These are phyloP conservation scores for Euclidia mi DNA, from an alignment of 2,888 invertebrate species.

Conservation along the genomic window DNA sequence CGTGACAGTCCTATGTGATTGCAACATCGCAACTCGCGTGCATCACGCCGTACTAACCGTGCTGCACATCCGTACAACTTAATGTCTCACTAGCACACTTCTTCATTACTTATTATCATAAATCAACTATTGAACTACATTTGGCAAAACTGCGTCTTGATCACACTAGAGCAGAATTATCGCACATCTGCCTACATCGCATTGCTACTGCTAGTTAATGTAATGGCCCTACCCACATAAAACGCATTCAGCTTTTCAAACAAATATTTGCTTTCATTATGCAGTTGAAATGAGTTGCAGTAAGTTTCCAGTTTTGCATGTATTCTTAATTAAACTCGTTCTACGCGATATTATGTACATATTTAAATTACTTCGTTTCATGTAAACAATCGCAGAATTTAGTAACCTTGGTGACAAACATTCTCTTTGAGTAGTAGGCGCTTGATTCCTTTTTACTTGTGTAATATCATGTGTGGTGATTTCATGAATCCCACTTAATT, in stretches of 20 bases:
- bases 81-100: slow-evolving; percentile 64
- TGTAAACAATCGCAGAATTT: slow-evolving; percentile 1
- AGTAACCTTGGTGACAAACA: slow-evolving; percentile 2
- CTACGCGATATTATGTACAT: not conserved
- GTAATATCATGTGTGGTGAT: slow-evolving; percentile 10
- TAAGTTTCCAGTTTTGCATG: not conserved
- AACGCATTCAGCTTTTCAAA: too few relatives aligned
- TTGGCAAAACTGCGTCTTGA: not conserved
- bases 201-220: too few relatives aligned
- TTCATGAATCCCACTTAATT: not conserved
- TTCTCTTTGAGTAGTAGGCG: not conserved
- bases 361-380: not conserved
- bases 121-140: not conserved
- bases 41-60: slow-evolving; percentile 72
- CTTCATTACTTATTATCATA: not conserved
- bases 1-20: slow-evolving; percentile 75
- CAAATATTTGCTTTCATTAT: too few relatives aligned
- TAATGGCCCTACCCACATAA: too few relatives aligned
- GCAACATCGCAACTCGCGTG: slow-evolving; percentile 76
- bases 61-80: slow-evolving; percentile 75
- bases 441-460: too few relatives aligned
- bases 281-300: too few relatives aligned
- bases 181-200: too few relatives aligned
- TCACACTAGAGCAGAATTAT: too few relatives aligned
- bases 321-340: not conserved